A percentile compares a stretch with the other conserved stretches of the same genome.
phyloP scores from a whole-genome alignment of 2,888 invertebrate species.

The Baronia brevicornis region DNA sequence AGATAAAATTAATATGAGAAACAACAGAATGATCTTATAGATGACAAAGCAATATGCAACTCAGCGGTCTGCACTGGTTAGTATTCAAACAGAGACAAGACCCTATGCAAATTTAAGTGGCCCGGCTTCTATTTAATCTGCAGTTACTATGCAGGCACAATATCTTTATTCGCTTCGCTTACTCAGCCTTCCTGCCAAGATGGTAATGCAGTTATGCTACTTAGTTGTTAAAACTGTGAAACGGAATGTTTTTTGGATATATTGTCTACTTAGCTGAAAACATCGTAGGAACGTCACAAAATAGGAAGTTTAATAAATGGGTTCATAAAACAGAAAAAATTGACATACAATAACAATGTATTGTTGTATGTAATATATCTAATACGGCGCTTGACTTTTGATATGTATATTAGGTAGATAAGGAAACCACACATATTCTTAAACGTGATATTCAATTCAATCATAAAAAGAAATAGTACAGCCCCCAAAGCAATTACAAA shows the following conservation, averaged over 20 bases:
- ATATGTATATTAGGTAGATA: too few species aligned
- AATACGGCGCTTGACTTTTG: too few species aligned
- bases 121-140: conserved; percentile 9
- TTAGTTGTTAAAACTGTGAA: too few species aligned
- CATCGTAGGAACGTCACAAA: too few species aligned
- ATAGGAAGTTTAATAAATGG: too few species aligned
- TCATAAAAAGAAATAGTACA: conserved; percentile 11
- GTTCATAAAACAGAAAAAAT: too few species aligned
- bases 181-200: conserved; percentile 1
- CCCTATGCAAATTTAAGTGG: conserved; percentile 16
- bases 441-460: conserved; percentile 9
- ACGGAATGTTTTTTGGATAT: too few species aligned
- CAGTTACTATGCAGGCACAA: conserved; percentile 12
- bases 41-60: conserved; percentile 9
- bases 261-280: too few species aligned
- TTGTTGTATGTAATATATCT: neutral
- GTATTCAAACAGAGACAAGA: conserved; percentile 10
- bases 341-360: too few species aligned
- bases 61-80: conserved; percentile 2
- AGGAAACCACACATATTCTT: too few species aligned
- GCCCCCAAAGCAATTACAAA: conserved; percentile 10
- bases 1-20: conserved; percentile 4
- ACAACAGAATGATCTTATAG: conserved; percentile 3
- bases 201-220: too few species aligned
- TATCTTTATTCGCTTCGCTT: conserved; percentile 13